Evolutionary conservation across 2,888 invertebrate species (phyloP), one percentile per base, ranked within the genome.

Genomic region (Thera obeliscata): DNA sequence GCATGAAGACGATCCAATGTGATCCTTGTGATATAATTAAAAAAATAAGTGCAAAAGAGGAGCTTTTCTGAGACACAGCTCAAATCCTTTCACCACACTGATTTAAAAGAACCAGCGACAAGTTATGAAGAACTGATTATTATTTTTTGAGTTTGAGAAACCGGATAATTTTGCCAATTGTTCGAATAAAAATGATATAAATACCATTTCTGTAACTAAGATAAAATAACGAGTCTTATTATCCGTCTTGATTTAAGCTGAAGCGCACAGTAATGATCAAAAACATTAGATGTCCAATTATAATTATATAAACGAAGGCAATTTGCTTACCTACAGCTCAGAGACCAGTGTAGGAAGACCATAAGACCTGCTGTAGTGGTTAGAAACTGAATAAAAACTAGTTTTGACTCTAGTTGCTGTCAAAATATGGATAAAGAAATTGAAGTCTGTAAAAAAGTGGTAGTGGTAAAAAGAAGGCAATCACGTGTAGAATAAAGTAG

Each of bases 281-380:
- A 81, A 83, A 81, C 79, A 80, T 82, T 79, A 80, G 77, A 81
- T 76, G 79, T 78, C 78, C 77, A 83, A 83, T 84, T 81, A 81
- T 72, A 83, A 83, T 84, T 81, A 81, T 72, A 81, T 77, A 81
- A 85, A 85, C 82, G 80, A 83, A 81, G 80, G 78, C 77, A 83
- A 83, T 85, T 85, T 79, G 73, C 80, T 77, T 82, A 80, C 78
- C 76, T 76, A 77, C 78, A 69, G 76, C 75, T 76, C 12, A 62
- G 74, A 74, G 72, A 76, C 75, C 60, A 46, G 54, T 49, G 67
- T 75, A 62, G 64, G 70, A 41, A n/a, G 56, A 64, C 78, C 75
- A 75, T 61, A 3, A 22, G 36, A 55, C 22, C 9, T 8, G 46
- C 3, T n/a, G 6, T 56, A 9, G 38, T 49, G 3, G 49, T 48